Conservation (phyloP, 2,797 vertebrate species). For the Varecia variegata region DNA sequence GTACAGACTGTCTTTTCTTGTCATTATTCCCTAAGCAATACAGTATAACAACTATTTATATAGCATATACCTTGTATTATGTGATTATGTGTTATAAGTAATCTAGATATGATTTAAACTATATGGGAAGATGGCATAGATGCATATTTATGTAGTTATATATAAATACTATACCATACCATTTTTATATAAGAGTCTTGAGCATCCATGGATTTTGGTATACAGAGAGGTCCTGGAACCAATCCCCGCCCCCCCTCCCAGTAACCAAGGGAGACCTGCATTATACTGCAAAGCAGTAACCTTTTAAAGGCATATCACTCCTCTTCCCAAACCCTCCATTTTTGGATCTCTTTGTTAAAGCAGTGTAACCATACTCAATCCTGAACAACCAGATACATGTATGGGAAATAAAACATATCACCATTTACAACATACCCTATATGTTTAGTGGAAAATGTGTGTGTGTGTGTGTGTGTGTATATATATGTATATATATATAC, state of each 20-base stretch:
- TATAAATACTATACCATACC: neutral
- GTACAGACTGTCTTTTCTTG: neutral
- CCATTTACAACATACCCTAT: neutral
- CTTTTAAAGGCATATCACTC: neutral
- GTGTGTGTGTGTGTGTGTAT: too few relatives aligned
- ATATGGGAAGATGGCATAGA: neutral
- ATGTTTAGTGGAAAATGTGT: neutral
- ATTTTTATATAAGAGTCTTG: neutral
- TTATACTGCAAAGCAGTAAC: neutral
- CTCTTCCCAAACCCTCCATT: neutral
- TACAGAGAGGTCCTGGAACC: neutral
- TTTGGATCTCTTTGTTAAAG: neutral
- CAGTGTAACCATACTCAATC: neutral
- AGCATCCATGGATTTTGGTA: neutral
- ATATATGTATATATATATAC: neutral
- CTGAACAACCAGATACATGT: neutral
- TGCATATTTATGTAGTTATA: neutral
- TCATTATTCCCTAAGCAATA: neutral
- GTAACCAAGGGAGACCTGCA: neutral
- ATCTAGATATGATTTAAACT: neutral
- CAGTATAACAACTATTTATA: neutral
- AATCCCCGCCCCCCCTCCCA: fast-evolving
- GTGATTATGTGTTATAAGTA: neutral
- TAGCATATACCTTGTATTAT: neutral
- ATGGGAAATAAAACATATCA: neutral